Evolutionary conservation across 2,113 vertebrate species (phyloP).

Genomic region (Labeo rohita): DNA sequence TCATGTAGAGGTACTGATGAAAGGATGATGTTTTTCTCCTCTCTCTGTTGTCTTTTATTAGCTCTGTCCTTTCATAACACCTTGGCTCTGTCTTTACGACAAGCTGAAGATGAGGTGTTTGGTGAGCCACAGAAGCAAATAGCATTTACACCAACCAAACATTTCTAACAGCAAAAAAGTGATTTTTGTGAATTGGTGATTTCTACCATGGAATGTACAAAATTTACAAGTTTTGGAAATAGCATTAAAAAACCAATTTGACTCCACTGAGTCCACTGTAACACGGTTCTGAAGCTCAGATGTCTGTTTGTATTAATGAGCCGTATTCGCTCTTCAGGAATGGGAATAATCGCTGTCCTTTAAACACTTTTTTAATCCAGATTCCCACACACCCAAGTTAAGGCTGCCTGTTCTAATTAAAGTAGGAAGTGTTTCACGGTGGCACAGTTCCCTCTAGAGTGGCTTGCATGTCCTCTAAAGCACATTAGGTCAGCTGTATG

Average conservation of each 20-base stretch:
- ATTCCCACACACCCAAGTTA: background rate
- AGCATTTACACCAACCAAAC: background rate
- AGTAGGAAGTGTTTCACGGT: background rate
- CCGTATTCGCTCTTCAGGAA: background rate
- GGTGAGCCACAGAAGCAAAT: background rate
- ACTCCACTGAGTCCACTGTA: background rate
- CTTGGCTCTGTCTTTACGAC: background rate
- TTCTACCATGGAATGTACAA: background rate
- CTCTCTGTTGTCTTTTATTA: background rate
- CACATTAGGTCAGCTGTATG: background rate
- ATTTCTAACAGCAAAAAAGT: background rate
- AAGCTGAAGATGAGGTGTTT: background rate
- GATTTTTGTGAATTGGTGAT: background rate
- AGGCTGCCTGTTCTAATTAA: background rate
- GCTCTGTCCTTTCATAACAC: background rate
- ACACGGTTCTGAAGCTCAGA: background rate
- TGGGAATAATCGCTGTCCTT: background rate
- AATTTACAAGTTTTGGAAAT: too few relatives aligned
- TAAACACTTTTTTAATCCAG: background rate
- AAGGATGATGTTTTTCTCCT: background rate
- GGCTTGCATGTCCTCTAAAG: background rate
- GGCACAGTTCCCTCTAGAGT: background rate
- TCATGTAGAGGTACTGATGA: slow-evolving; percentile 53
- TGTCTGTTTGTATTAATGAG: background rate
- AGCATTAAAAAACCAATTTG: too few relatives aligned